phyloP scores from a whole-genome alignment of 2,113 vertebrate species.

The Xenopus laevis region DNA sequence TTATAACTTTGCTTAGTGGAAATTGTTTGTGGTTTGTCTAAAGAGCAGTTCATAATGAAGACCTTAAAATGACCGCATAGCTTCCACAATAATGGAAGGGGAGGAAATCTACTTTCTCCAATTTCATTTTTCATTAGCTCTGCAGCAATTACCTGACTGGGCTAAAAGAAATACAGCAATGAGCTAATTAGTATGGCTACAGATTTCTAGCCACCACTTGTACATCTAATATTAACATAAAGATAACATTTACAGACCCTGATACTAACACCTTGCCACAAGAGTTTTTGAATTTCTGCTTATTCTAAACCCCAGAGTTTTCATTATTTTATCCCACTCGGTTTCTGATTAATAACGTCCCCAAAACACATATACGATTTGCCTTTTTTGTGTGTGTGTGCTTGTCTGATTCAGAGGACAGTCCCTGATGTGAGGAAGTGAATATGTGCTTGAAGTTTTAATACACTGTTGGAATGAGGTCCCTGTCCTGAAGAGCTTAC shows the following conservation, averaged over 20 bases:
- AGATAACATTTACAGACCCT: neutral
- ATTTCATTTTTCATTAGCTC: constrained; percentile 18
- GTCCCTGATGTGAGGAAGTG: too few species aligned
- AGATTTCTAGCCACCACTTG: neutral
- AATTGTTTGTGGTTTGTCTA: constrained; percentile 7
- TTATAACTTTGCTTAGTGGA: neutral
- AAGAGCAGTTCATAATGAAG: constrained; percentile 15
- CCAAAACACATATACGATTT: too few species aligned
- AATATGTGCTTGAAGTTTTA: too few species aligned
- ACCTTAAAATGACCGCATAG: constrained; percentile 18
- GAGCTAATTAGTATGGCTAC: constrained; percentile 2
- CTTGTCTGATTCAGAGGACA: too few species aligned
- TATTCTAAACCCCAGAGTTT: too few species aligned
- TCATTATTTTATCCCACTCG: neutral
- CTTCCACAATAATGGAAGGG: constrained; percentile 21
- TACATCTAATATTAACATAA: neutral
- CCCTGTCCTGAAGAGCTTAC: too few species aligned
- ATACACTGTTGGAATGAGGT: too few species aligned
- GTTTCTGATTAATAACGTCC: neutral
- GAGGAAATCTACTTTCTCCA: constrained; percentile 19
- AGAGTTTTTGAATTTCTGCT: too few species aligned
- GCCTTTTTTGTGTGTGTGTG: too few species aligned
- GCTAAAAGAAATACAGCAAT: neutral
- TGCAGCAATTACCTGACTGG: constrained; percentile 15
- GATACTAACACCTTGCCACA: too few species aligned